phyloP scores from a whole-genome alignment of 53 echinoderm and acorn worm genomes.

The Pentamera pediparva region DNA sequence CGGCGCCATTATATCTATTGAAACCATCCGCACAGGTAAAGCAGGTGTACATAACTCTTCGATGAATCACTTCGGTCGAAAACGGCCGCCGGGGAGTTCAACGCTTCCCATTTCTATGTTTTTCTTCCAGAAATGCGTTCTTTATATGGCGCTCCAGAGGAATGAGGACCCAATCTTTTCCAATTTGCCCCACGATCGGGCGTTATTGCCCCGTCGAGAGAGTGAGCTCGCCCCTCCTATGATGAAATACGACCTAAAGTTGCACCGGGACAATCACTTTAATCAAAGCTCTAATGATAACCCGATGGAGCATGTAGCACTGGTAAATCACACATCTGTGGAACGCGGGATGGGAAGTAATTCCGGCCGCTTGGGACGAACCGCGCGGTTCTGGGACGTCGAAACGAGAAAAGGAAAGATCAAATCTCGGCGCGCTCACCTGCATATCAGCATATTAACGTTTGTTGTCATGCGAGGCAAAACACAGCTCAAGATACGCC shows the following conservation, averaged over 20 bases:
- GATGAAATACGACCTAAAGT: slow-evolving; percentile 10
- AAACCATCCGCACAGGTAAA: slow-evolving; percentile 22
- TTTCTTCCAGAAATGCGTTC: background rate
- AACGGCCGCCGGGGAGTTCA: background rate
- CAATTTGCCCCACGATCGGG: background rate
- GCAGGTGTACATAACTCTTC: slow-evolving; percentile 14
- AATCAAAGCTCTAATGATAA: slow-evolving; percentile 27
- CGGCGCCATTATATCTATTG: background rate
- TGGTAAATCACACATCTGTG: slow-evolving; percentile 29
- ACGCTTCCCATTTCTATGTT: background rate
- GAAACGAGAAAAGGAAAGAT: background rate
- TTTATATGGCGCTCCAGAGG: slow-evolving; percentile 5
- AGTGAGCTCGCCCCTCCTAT: background rate
- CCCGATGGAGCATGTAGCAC: slow-evolving; percentile 24
- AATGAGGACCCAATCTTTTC: background rate
- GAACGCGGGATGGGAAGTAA: slow-evolving; percentile 24
- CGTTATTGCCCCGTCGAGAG: slow-evolving; percentile 20
- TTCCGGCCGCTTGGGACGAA: slow-evolving; percentile 10
- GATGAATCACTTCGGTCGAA: slow-evolving; percentile 15
- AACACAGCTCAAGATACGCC: slow-evolving; percentile 21
- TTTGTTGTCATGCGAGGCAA: slow-evolving; percentile 5
- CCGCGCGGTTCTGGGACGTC: no score
- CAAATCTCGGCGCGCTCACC: slow-evolving; percentile 12
- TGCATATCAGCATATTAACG: slow-evolving; percentile 16
- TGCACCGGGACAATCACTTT: slow-evolving; percentile 34